Evolutionary conservation across 2,888 invertebrate genomes (phyloP), one percentile per base, ranked within the genome.

Genomic region (Epistrophe eligans): DNA sequence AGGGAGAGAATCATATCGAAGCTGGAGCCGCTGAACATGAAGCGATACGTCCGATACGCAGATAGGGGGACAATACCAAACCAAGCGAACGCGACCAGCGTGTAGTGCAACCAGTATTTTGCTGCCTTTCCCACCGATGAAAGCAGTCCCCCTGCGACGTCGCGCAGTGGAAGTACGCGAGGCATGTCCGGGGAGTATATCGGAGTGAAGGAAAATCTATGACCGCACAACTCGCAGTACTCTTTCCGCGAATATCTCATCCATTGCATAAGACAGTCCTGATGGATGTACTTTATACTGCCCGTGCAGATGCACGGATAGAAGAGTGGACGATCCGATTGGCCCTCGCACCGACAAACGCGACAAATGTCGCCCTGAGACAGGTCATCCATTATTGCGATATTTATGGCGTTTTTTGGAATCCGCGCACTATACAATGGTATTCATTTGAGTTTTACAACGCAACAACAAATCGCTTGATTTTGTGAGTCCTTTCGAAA

Each of bases 141-240:
- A 73, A 98, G 94, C 66, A 99, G 93, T 3, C 99, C 99, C 60
- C 97, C 97, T 0, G 98, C 95, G 10, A 99, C 97, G 93, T 99
- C 99, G 89, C 96, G 95, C 40, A 99, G 94, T 0, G 99, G 99
- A 90, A 99, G 94, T 84, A 99, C 95, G 84, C 99, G 95, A n/a
- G 99, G 99, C 99, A 99, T 99, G 92, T 99, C 99, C 38, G 99
- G 98, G n/a, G 99, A 98, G 93, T 99, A 99, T 90, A 99, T 99
- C 38, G 99, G 99, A 91, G 98, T 98, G 91, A 99, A 99, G 5
- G 98, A 98, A 93, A 99, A 99, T 84, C 98, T 96, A 93, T 99
- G 98, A 87, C 99, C 98, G 93, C 99, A 99, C 89, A 99, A 93
- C 93, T 99, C 99, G 94, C 99, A 99, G 92, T 98, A 99, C 93